These are phyloP conservation scores for Amphipyra berbera DNA, from an alignment of 2,888 invertebrate genomes.

Conservation along the genomic window DNA sequence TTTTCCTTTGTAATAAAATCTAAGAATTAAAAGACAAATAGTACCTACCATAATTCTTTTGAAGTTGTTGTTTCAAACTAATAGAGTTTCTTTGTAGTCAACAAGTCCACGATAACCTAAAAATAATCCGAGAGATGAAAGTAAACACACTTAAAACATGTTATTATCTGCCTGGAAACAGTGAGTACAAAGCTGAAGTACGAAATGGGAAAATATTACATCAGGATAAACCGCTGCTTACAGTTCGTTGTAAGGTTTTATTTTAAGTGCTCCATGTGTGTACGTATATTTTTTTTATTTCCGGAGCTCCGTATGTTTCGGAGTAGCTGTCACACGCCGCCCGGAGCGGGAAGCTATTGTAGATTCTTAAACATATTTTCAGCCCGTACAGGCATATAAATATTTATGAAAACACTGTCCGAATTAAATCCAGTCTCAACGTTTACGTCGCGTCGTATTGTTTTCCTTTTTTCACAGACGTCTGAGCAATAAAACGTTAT, in stretches of 20 bases:
- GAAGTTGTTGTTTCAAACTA: conserved; percentile 20
- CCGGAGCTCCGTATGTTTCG: conserved; percentile 63
- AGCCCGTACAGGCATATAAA: conserved; percentile 67
- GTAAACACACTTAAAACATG: conserved; percentile 40
- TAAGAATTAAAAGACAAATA: conserved; percentile 46
- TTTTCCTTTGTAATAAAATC: conserved; percentile 39
- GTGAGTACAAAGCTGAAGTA: conserved; percentile 53
- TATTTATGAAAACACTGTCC: conserved; percentile 77
- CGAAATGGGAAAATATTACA: conserved; percentile 63
- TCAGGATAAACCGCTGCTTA: conserved; percentile 68
- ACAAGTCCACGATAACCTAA: conserved; percentile 30
- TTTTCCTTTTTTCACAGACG: conserved; percentile 66
- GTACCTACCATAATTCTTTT: conserved; percentile 21
- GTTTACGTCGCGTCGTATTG: conserved; percentile 71
- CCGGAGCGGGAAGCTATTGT: conserved; percentile 65
- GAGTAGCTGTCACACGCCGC: conserved; percentile 72
- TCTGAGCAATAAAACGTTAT: conserved; percentile 69
- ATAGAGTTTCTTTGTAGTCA: conserved; percentile 23
- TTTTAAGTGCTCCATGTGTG: conserved; percentile 65
- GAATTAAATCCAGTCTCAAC: conserved; percentile 75
- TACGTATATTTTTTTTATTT: conserved; percentile 63
- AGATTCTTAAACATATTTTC: conserved; percentile 72
- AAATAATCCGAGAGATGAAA: conserved; percentile 48
- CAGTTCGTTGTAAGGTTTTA: conserved; percentile 70
- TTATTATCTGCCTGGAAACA: conserved; percentile 43